A percentile compares a stretch with the other conserved stretches of the same genome.
phyloP scores from a whole-genome alignment of 2,113 vertebrate genomes.

The Emydura subglobosa region DNA sequence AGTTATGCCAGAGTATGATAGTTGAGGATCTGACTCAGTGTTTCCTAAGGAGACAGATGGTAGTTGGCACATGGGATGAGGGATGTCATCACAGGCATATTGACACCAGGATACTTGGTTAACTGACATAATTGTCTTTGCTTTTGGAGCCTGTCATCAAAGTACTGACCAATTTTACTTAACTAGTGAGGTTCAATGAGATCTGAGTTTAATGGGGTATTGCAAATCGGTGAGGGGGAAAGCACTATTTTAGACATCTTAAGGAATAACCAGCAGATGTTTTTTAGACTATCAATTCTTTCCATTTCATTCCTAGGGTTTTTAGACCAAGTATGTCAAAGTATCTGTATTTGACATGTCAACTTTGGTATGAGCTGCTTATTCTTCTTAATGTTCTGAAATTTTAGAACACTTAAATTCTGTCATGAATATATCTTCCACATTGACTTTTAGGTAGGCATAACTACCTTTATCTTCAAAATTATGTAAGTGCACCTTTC shows the following conservation, averaged over 20 bases:
- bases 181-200: neutral
- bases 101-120: neutral
- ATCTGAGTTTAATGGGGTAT: neutral
- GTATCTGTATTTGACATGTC: neutral
- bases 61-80: neutral
- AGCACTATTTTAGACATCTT: neutral
- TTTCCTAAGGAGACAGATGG: neutral
- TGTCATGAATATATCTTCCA: neutral
- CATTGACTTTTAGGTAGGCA: neutral
- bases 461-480: neutral
- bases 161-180: neutral
- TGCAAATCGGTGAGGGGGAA: neutral
- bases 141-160: neutral
- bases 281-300: neutral
- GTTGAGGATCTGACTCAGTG: neutral
- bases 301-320: neutral
- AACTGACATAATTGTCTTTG: neutral
- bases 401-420: neutral
- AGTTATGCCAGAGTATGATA: no score
- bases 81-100: neutral
- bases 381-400: neutral
- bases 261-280: neutral
- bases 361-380: accelerated
- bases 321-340: neutral
- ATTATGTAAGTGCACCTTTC: neutral